A percentile compares a stretch with the other conserved stretches of the same genome.
These are phyloP conservation scores for Pygathrix nemaeus DNA, from an alignment of 2,113 vertebrate species.

Conservation along the genomic window DNA sequence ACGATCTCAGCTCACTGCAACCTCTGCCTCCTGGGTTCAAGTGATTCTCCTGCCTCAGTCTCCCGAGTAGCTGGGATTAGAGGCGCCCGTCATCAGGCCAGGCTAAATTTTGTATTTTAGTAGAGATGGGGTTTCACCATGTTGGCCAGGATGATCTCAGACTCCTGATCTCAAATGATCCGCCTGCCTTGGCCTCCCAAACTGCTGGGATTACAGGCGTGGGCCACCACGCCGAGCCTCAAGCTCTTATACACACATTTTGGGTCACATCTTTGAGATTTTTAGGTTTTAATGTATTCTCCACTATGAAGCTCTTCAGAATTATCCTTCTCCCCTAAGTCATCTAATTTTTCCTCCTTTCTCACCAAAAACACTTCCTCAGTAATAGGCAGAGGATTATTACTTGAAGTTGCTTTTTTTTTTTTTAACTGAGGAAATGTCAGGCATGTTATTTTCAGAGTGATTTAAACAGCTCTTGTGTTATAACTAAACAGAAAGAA, in stretches of 20 bases:
- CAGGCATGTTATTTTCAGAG: constrained; percentile 68
- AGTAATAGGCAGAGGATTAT: constrained; percentile 50
- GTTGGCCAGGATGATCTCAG: too few relatives aligned
- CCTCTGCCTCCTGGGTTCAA: too few relatives aligned
- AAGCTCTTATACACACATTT: not conserved
- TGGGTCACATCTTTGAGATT: not conserved
- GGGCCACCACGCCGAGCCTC: rapidly evolving
- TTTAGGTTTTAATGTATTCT: constrained; percentile 54
- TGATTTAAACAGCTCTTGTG: constrained; percentile 85
- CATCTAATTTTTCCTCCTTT: constrained; percentile 56
- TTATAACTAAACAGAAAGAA: constrained; percentile 82
- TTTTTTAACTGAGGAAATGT: constrained; percentile 79
- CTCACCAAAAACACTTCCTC: constrained; percentile 63
- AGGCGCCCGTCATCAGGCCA: rapidly evolving
- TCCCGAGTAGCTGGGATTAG: too few relatives aligned
- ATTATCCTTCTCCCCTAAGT: constrained; percentile 43
- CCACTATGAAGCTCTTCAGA: constrained; percentile 19
- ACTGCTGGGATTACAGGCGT: too few relatives aligned
- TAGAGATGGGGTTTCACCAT: too few relatives aligned
- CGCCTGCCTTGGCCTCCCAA: too few relatives aligned
- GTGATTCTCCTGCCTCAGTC: too few relatives aligned
- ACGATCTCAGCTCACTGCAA: too few relatives aligned
- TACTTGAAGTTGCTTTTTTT: constrained; percentile 41
- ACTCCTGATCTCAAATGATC: too few relatives aligned
- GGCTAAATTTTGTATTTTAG: too few relatives aligned